phyloP scores from a whole-genome alignment of 2,888 invertebrate species.

The Liopterus haemorrhoidalis region DNA sequence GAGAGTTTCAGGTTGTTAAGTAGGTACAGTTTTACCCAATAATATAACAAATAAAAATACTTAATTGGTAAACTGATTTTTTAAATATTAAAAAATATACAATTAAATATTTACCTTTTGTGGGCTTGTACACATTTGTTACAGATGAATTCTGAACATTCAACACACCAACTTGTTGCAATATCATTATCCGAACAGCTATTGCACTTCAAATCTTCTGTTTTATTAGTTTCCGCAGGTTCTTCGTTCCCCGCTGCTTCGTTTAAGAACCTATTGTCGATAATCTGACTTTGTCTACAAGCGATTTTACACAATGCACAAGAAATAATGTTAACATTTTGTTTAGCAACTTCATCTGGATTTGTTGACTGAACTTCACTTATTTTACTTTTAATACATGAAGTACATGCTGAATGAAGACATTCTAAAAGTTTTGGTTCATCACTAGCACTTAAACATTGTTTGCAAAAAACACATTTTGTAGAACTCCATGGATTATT shows the following conservation, averaged over 20 bases:
- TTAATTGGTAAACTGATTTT: neutral
- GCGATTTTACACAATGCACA: slow-evolving; percentile 71
- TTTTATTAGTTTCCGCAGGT: slow-evolving; percentile 43
- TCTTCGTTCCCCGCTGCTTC: slow-evolving; percentile 57
- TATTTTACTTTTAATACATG: slow-evolving; percentile 66
- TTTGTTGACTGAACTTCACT: slow-evolving; percentile 38
- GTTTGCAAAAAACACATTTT: slow-evolving; percentile 46
- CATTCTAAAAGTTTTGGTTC: slow-evolving; percentile 81
- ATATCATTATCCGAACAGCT: slow-evolving; percentile 79
- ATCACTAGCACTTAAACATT: slow-evolving; percentile 51
- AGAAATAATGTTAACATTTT: slow-evolving; percentile 41
- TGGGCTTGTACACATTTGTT: slow-evolving; percentile 87
- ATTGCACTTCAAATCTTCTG: slow-evolving; percentile 63
- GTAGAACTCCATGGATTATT: slow-evolving; percentile 34
- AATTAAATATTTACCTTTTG: slow-evolving; percentile 54
- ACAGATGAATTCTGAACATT: slow-evolving; percentile 88
- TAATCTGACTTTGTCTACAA: slow-evolving; percentile 66
- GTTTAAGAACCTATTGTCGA: slow-evolving; percentile 77
- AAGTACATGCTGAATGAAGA: slow-evolving; percentile 76
- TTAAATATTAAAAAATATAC: slow-evolving; percentile 2
- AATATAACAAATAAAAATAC: too few species aligned
- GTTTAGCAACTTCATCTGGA: neutral
- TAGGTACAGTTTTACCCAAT: too few species aligned
- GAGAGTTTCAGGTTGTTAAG: too few species aligned
- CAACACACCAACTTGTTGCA: slow-evolving; percentile 83